Evolutionary conservation across 2,797 vertebrate genomes (phyloP).

Genomic region (Oceanodroma leucorhoa): DNA sequence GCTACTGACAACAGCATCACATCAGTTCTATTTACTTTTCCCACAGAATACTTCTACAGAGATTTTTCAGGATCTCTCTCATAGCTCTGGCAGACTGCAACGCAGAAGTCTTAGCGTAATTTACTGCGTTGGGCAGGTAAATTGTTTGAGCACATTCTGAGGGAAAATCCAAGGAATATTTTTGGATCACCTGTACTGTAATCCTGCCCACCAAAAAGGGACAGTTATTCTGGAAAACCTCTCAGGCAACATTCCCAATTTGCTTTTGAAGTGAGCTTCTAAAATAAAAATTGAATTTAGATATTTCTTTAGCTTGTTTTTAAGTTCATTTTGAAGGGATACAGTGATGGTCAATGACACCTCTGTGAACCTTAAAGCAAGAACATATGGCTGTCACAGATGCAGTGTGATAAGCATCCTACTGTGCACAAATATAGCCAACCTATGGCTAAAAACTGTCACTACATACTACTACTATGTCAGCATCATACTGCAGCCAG

Average conservation of each 20-base stretch:
- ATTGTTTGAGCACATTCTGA: not conserved
- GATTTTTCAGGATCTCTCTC: slow-evolving; percentile 1
- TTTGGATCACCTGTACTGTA: not conserved
- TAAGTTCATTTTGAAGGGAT: not conserved
- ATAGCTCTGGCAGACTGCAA: not conserved
- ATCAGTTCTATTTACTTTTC: slow-evolving; percentile 2
- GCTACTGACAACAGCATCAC: not conserved
- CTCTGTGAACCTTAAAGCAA: not conserved
- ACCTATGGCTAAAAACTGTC: not conserved
- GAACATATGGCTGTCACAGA: not conserved
- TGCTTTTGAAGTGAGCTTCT: not conserved
- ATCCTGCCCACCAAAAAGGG: not conserved
- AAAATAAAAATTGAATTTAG: not conserved
- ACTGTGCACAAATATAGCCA: not conserved
- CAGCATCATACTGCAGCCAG: not conserved
- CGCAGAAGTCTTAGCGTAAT: rapidly evolving
- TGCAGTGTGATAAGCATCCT: not conserved
- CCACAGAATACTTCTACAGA: not conserved
- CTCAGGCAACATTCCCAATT: not conserved
- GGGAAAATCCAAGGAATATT: not conserved
- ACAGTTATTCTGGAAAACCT: not conserved
- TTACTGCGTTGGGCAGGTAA: not conserved
- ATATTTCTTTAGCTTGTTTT: not conserved
- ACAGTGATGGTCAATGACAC: not conserved
- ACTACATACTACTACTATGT: not conserved